Evolutionary conservation across 2,888 invertebrate species (phyloP).

Genomic region (Mimumesa dahlbomi): DNA sequence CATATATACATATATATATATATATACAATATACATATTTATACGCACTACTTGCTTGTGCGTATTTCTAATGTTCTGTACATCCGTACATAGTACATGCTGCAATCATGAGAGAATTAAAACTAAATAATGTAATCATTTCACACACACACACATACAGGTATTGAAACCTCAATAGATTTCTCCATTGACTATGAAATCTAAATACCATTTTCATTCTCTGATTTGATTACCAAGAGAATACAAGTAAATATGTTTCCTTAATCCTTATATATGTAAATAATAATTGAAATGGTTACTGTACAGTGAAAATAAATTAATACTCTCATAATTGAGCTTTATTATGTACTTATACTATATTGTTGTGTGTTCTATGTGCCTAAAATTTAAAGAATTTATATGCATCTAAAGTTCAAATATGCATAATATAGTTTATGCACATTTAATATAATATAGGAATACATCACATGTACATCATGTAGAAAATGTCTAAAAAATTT

Average conservation of each 20-base stretch:
- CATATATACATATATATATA: too few species aligned
- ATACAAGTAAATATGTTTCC: too few species aligned
- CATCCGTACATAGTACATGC: conserved; percentile 27
- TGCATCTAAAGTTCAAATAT: conserved; percentile 40
- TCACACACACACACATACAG: not conserved
- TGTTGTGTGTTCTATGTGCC: conserved; percentile 77
- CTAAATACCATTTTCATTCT: too few species aligned
- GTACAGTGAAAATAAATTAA: conserved; percentile 14
- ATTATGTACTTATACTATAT: conserved; percentile 65
- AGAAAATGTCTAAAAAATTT: conserved; percentile 32
- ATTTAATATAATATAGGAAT: conserved; percentile 44
- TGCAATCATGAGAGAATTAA: conserved; percentile 29
- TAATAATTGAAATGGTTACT: conserved; percentile 16
- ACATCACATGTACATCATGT: conserved; percentile 50
- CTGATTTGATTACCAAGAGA: too few species aligned
- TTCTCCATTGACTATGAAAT: too few species aligned
- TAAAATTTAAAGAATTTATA: conserved; percentile 60
- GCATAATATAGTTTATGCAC: conserved; percentile 45
- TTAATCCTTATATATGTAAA: conserved; percentile 26
- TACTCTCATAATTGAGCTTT: conserved; percentile 45
- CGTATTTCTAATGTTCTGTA: conserved; percentile 37
- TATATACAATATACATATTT: conserved; percentile 26
- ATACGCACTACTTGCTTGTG: conserved; percentile 24
- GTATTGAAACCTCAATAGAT: too few species aligned
- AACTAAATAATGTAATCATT: conserved; percentile 6